These are phyloP conservation scores for Smutsia temminckii DNA, from an alignment of 2,797 vertebrate species.

Conservation along the genomic window DNA sequence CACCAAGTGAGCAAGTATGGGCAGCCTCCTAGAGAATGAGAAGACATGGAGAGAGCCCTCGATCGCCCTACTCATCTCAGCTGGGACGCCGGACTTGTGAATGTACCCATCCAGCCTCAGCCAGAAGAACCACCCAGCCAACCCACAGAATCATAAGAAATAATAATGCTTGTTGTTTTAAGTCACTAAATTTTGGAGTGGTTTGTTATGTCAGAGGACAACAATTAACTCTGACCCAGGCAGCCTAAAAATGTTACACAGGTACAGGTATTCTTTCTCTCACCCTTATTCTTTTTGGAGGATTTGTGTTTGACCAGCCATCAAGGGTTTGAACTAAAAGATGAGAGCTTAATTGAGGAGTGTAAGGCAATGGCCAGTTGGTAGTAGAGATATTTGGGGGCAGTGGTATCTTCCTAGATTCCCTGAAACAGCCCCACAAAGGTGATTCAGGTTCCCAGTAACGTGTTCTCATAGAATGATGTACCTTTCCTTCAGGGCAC, in stretches of 20 bases:
- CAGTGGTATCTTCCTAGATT: not conserved
- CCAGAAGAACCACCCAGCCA: not conserved
- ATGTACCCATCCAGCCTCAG: not conserved
- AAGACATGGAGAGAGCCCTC: not conserved
- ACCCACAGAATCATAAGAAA: not conserved
- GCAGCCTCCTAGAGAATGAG: not conserved
- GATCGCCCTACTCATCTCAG: not conserved
- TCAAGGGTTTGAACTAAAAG: conserved; percentile 11
- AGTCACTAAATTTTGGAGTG: not conserved
- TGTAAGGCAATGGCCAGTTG: not conserved
- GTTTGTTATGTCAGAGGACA: conserved; percentile 26
- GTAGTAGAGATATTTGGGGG: not conserved
- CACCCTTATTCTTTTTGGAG: not conserved
- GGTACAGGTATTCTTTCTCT: not conserved
- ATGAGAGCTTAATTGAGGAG: conserved; percentile 9
- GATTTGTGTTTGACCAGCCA: not conserved
- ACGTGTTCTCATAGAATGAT: not conserved
- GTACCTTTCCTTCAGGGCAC: not conserved
- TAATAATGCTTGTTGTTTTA: not conserved
- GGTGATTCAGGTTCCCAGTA: not conserved
- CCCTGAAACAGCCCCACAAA: conserved; percentile 34
- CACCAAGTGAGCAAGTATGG: not conserved
- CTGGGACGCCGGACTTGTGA: not conserved
- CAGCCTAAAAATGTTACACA: conserved; percentile 19
- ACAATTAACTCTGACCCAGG: conserved; percentile 26